These are phyloP conservation scores for Cotesia congregata DNA, from an alignment of 2,888 invertebrate species.

Conservation along the genomic window DNA sequence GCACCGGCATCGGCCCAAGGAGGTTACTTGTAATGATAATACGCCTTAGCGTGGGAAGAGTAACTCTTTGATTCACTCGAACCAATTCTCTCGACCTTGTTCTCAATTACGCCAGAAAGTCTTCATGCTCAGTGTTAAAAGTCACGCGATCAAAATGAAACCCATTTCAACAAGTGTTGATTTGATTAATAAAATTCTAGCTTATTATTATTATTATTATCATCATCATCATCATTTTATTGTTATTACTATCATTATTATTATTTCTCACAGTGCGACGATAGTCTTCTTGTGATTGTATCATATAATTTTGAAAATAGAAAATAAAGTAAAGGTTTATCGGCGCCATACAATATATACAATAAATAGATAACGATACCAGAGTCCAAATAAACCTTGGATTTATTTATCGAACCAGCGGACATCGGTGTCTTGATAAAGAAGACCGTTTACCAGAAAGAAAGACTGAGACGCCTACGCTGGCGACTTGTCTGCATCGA, in stretches of 20 bases:
- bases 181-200: conserved; percentile 7
- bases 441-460: conserved; percentile 41
- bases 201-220: background rate
- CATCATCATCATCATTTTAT: background rate
- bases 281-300: background rate
- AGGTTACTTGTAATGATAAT: conserved; percentile 1
- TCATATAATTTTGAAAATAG: conserved; percentile 15
- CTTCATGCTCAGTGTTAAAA: conserved; percentile 32
- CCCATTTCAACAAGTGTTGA: conserved; percentile 3
- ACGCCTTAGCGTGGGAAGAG: conserved; percentile 14
- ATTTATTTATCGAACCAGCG: conserved; percentile 56
- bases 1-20: background rate
- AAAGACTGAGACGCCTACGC: conserved; percentile 49
- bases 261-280: no score
- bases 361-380: conserved; percentile 34
- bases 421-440: conserved; percentile 44
- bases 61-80: conserved; percentile 1
- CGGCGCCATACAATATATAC: conserved; percentile 27
- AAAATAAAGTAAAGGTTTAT: conserved; percentile 26
- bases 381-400: conserved; percentile 51
- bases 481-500: conserved; percentile 43
- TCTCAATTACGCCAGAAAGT: conserved; percentile 22
- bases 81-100: conserved; percentile 18
- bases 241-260: no score
- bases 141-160: conserved; percentile 47